Evolutionary conservation across 1,140 invertebrate genomes (phyloP), one percentile per base, ranked within the genome.

Genomic region (Triops cancriformis): DNA sequence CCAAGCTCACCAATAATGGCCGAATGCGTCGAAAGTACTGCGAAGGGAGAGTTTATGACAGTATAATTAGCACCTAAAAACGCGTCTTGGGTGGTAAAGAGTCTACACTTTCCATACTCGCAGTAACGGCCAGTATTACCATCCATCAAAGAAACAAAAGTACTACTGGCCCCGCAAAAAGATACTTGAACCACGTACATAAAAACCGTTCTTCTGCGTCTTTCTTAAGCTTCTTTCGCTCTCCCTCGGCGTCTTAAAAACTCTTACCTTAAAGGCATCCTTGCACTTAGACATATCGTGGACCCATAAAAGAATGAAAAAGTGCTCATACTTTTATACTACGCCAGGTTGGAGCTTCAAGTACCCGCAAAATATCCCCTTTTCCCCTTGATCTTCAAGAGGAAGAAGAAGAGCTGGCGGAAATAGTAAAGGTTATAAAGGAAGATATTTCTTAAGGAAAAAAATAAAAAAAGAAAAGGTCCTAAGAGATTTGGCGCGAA

Each of bases 31-130:
- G 11, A 64, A 64, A 64, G 51, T 23, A 64, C 14, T 5, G 9
- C 14, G 51, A 64, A 9, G 51, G 23, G 51, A 23, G 51, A 64
- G 51, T 64, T 64, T 64, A 64, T 64, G 51, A 64, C 14, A 23
- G 51, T 23, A 64, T 64, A 64, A 64, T 64, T 64, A 64, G 51
- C 51, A 64, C 51, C 51, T 64, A 64, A 64, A 64, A 64, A 18
- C 18, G 51, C 51, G 23, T 18, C 51, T 64, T 64, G 51, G 51
- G 51, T 64, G 51, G 51, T 64, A 64, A n/a, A 18, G 51, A n/a
- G 18, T 37, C 2, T 37, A 37, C 31, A 37, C 18, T 64, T 23
- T 64, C 51, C 51, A 64, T 64, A 64, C 51, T 7, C 2, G 31
- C 31, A 37, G 2, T 37, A 37, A 37, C 31, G 31, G 51, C 18